Evolutionary conservation across 2,113 vertebrate species (phyloP), one percentile per base, ranked within the genome.

Genomic region (Poecile atricapillus): DNA sequence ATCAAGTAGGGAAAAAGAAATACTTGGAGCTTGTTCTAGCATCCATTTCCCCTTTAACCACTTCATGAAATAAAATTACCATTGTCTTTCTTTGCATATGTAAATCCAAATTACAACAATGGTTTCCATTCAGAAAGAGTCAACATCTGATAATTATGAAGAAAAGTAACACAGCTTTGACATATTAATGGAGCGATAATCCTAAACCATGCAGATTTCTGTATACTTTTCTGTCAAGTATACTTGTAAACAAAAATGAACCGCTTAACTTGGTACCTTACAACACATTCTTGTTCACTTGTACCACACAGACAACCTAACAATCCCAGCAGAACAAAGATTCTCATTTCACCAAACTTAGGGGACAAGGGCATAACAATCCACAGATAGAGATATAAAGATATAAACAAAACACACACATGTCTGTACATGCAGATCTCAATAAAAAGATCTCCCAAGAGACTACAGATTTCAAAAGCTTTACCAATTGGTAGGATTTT

Each of bases 51-150:
- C 28, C 21, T 76, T 71, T 53, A 81, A 56, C 4, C 4, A 33
- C 15, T 68, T 53, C 31, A 69, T 15, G 10, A 89, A 87, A 33
- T 69, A 56, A 82, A 83, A 69, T 3, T 18, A 68, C 15, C 2
- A 13, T 2, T 1, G 2, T 28, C 15, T 49, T 71, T 65, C 35
- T 62, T 83, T 75, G 39, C 35, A 41, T 41, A 52, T 0, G 0
- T 11, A 79, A 79, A 2, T 52, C 27, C 18, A 63, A 77, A 92
- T 64, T 28, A 21, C 9, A 63, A 0, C 12, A 90, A 69, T 1
- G 5, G 41, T 28, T 86, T 83, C 56, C 47, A 67, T 35, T 74
- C 52, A 73, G 31, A 91, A 84, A 89, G 60, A 62, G 31, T 58
- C 37, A 70, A 13, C 5, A 65, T 27, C 18, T 52, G 22, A 52